Conservation (phyloP, 2,888 invertebrate genomes). For the Erebia epiphron region DNA sequence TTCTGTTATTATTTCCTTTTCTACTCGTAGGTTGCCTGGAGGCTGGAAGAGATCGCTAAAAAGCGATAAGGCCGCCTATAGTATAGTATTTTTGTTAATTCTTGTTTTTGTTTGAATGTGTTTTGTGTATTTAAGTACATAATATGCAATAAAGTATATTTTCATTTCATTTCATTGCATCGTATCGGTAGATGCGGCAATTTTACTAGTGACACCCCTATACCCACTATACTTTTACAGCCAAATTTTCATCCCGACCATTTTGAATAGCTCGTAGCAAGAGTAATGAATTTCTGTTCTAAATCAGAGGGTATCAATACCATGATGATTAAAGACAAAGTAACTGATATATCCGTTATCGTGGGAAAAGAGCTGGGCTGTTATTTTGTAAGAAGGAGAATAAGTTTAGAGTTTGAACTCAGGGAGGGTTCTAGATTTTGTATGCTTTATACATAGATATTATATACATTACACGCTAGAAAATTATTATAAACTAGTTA, state of each 20-base stretch:
- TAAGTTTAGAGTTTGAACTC: neutral
- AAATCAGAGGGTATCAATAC: neutral
- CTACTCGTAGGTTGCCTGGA: too few relatives aligned
- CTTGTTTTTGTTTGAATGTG: too few relatives aligned
- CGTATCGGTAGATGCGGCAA: neutral
- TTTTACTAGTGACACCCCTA: neutral
- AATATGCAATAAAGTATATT: too few relatives aligned
- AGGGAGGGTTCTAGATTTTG: neutral
- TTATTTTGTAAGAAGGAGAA: too few relatives aligned
- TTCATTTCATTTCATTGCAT: neutral
- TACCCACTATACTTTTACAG: neutral
- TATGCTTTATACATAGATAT: neutral
- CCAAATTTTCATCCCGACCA: neutral
- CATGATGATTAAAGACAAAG: neutral
- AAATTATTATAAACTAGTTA: too few relatives aligned
- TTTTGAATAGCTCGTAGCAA: constrained; percentile 12
- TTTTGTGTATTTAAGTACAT: too few relatives aligned
- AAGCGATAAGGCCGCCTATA: too few relatives aligned
- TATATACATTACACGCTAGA: too few relatives aligned
- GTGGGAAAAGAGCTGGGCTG: too few relatives aligned
- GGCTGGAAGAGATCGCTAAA: too few relatives aligned
- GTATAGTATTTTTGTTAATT: too few relatives aligned
- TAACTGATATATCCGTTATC: neutral
- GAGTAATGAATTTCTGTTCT: neutral
- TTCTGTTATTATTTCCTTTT: too few relatives aligned